Evolutionary conservation across 2,888 invertebrate genomes (phyloP), one percentile per base, ranked within the genome.

Genomic region (Melolontha melolontha): DNA sequence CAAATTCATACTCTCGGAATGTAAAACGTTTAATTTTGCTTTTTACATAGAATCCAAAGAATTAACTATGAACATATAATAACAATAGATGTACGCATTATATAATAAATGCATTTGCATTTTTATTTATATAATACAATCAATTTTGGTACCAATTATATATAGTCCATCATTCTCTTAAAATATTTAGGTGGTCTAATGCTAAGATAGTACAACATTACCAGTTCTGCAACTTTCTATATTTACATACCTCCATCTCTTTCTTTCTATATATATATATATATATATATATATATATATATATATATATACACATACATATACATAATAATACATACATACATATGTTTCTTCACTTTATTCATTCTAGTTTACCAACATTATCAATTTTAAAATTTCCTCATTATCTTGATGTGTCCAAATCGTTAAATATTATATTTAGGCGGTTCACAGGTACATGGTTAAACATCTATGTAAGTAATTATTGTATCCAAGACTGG

Each of bases 141-240:
- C 7, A 34, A 6, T 34, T 34, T 34, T 34, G 34, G 34, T 34
- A 34, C 34, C 34, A 34, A 34, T 34, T 34, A 34, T 34, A 34
- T 34, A 34, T 34, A 62, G 44, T 41, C 59, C 72, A 67, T 70
- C 64, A 70, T 69, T 64, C 51, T 70, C 70, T 67, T 69, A 62
- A 65, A 71, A 70, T 59, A 47, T 47, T 59, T 59, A 59, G 59
- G 59, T 22, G 29, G 41, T 59, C 59, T 59, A 47, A 59, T 59
- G 29, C 47, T 59, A 59, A 59, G 59, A 59, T 59, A 59, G 47
- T 29, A 52, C 27, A 55, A 71, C 71, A 71, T 71, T 71, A 68
- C 59, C 47, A 34, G 59, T 59, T 59, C 59, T 44, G 59, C 59
- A 59, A 59, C 59, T 59, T 59, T 59, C 59, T 59, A 59, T 59